A percentile compares a stretch with the other conserved stretches of the same genome.
Evolutionary conservation across 2,888 invertebrate genomes (phyloP).

Genomic region (Mayetiola destructor): DNA sequence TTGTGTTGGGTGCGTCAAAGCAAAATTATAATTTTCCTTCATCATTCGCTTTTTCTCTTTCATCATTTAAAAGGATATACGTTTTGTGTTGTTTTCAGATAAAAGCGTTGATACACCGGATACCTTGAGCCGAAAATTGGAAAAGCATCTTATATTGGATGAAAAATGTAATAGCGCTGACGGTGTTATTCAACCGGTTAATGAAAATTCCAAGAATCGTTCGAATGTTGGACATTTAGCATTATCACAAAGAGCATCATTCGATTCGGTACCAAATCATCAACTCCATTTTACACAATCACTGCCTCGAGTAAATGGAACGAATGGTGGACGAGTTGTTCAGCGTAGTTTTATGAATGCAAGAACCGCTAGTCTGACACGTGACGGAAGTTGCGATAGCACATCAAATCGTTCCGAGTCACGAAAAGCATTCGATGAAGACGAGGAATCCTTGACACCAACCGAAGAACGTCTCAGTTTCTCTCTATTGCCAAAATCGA

Average conservation of each 20-base stretch:
- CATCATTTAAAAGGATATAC: background rate
- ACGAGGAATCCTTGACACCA: conserved; percentile 31
- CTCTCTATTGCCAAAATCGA: conserved; percentile 47
- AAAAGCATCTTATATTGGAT: conserved; percentile 15
- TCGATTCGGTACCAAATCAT: conserved; percentile 22
- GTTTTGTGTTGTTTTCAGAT: background rate
- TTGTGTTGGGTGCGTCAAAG: conserved; percentile 38
- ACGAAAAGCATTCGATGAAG: conserved; percentile 42
- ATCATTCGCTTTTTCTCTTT: background rate
- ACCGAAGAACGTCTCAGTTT: conserved; percentile 20
- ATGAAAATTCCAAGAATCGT: conserved; percentile 25
- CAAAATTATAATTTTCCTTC: background rate
- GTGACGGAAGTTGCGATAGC: conserved; percentile 45
- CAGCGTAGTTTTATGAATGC: conserved; percentile 26
- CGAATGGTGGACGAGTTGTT: conserved; percentile 33
- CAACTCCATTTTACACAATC: conserved; percentile 47
- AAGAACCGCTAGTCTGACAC: conserved; percentile 42
- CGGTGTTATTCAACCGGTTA: conserved; percentile 44
- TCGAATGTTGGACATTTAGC: conserved; percentile 27
- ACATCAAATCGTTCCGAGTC: conserved; percentile 22
- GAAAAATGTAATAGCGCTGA: conserved; percentile 55
- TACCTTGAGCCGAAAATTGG: conserved; percentile 22
- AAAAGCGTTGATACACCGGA: background rate
- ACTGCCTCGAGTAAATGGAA: conserved; percentile 36
- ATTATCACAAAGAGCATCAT: conserved; percentile 34